Base-by-base conservation (phyloP, 2,113 vertebrate genomes). In the Dolichotis patagonum region DNA sequence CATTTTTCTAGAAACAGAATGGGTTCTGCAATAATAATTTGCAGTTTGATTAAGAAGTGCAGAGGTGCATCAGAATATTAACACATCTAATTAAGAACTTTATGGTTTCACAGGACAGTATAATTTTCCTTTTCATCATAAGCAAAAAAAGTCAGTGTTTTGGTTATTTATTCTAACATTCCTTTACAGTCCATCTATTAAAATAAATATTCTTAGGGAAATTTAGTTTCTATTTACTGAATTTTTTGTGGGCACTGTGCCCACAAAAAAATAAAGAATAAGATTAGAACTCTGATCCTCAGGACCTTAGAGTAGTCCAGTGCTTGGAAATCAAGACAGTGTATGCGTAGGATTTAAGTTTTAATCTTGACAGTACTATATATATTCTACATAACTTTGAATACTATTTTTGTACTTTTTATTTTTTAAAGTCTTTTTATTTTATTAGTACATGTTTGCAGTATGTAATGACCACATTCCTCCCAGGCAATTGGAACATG, bases 11-110 rank as follows among this genome's bases (percentile, higher is more conserved):
- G 56, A 96, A 77, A 87, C 49, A 93, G 93, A 94, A 90, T 95
- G 67, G 60, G 35, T 96, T 67, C 67, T 96, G n/a, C 91, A 95
- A 93, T 93, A 95, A 81, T 96, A 97, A 95, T 95, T 97, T 93
- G 38, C 84, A 93, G 69, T 95, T 96, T 63, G 16, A 92, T 96
- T 95, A 94, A 89, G 56, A 97, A 97, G 84, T 96, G 54, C 52
- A 96, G 86, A 96, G 54, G 94, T 95, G 75, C 89, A 96, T 93
- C 91, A 96, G 93, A 97, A 97, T 95, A 95, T 93, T 97, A 97
- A 91, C 83, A 93, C 78, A 94, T 41, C 87, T 94, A 96, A 96
- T 97, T 96, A 91, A 85, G 81, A 90, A 22, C 46, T 95, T 95
- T 89, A 90, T 95, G 60, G 78, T 90, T 98, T 98, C 69, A 95